Evolutionary conservation across 2,888 invertebrate genomes (phyloP).

Genomic region (Trichopria drosophilae): DNA sequence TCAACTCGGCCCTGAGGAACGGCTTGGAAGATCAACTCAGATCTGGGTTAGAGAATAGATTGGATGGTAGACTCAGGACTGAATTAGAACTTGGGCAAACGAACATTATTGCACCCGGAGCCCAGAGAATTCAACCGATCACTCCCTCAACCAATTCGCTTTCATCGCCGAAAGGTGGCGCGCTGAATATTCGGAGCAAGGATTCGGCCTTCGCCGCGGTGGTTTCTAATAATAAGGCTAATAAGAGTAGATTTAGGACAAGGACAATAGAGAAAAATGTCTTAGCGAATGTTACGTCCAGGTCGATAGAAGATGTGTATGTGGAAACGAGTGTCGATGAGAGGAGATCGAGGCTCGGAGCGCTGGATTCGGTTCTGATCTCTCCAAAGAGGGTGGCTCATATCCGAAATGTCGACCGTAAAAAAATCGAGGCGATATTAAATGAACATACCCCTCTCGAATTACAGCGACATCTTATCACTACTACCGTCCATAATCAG

Average conservation of each 20-base stretch:
- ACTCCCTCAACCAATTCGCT: constrained; percentile 34
- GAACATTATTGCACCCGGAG: constrained; percentile 46
- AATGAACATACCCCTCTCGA: constrained; percentile 80
- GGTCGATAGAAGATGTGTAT: constrained; percentile 46
- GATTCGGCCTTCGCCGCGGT: constrained; percentile 48
- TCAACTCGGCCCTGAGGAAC: constrained; percentile 57
- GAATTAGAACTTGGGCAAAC: constrained; percentile 24
- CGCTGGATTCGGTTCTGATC: constrained; percentile 71
- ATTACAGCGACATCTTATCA: constrained; percentile 81
- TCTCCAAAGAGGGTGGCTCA: constrained; percentile 67
- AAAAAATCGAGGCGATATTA: constrained; percentile 81
- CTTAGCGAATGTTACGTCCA: constrained; percentile 42
- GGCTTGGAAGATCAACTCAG: constrained; percentile 55
- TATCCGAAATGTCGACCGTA: constrained; percentile 70
- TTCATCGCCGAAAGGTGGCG: constrained; percentile 41
- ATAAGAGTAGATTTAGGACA: constrained; percentile 55
- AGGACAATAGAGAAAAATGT: constrained; percentile 57
- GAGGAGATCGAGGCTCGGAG: constrained; percentile 61
- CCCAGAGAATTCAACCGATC: constrained; percentile 46
- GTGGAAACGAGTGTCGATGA: constrained; percentile 46
- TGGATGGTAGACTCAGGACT: constrained; percentile 9
- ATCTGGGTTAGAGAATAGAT: constrained; percentile 41
- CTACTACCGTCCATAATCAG: constrained; percentile 82
- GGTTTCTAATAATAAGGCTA: constrained; percentile 39
- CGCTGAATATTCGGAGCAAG: constrained; percentile 43